These are phyloP conservation scores for Muscina levida DNA, from an alignment of 2,888 invertebrate species.

Conservation along the genomic window DNA sequence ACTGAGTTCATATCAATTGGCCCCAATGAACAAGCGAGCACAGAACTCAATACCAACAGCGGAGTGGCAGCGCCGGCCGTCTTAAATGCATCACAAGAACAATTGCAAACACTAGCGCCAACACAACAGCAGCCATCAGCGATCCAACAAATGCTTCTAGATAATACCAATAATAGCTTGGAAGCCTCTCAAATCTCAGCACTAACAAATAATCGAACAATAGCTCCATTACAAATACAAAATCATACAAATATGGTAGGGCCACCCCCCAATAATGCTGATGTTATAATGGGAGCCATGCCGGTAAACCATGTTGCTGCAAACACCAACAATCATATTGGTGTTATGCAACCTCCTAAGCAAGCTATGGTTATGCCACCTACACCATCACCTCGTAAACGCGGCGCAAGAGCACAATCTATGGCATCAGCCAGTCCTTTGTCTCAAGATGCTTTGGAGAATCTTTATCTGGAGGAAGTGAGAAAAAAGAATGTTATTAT, in stretches of 20 bases:
- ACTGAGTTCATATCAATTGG: conserved; percentile 23
- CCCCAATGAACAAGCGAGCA: conserved; percentile 64
- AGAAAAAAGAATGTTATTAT: conserved; percentile 73
- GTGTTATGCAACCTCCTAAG: conserved; percentile 60
- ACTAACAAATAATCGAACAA: conserved; percentile 44
- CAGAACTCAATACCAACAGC: background rate
- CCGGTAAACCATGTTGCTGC: conserved; percentile 40
- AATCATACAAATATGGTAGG: conserved; percentile 25
- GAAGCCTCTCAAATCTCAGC: conserved; percentile 45
- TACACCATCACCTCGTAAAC: conserved; percentile 54
- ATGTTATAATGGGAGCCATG: conserved; percentile 18
- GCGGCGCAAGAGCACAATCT: background rate
- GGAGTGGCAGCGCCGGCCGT: no score
- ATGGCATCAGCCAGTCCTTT: conserved; percentile 25
- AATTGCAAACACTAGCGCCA: conserved; percentile 68
- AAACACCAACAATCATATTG: conserved; percentile 33
- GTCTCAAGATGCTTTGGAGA: conserved; percentile 70
- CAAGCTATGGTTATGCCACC: conserved; percentile 31
- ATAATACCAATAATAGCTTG: conserved; percentile 37
- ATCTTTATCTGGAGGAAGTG: conserved; percentile 72
- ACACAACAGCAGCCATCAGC: conserved; percentile 69
- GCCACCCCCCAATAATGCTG: conserved; percentile 33
- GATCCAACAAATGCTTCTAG: conserved; percentile 40
- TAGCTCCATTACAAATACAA: conserved; percentile 16
- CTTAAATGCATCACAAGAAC: conserved; percentile 64